Base-by-base conservation (phyloP, 2,113 vertebrate genomes). In the Rhizomys pruinosus region DNA sequence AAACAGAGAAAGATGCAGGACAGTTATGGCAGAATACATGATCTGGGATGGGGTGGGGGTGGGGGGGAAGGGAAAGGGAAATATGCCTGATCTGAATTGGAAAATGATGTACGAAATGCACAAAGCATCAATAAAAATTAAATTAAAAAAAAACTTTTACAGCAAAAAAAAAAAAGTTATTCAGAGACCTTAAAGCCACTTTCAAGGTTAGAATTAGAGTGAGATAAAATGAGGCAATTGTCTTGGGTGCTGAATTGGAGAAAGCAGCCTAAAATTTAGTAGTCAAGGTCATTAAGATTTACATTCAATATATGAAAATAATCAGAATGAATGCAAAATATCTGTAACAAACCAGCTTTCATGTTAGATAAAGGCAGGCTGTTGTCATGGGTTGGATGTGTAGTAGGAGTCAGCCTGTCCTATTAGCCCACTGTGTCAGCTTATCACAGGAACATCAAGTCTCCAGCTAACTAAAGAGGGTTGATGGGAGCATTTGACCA, bases 241-340 rank as follows among this genome's bases (percentile, higher is more conserved):
- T 16, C 23, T 88, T 0, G 13, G 34, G 11, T 47, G 13, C 5
- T 71, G 42, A 47, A 39, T 37, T n/a, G 47, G 80, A 88, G 22
- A 4, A 11, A 15, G 2, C 1, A 15, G 17, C 20, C 19, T 34
- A 76, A 88, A 90, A 13, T 32, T 89, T 7, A 69, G 27, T 20
- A 52, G 63, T 69, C 29, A 52, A 86, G 39, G 63, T 37, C 80
- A 59, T n/a, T 29, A 71, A 76, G 37, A 66, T 71, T 42, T 59
- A 69, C 90, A 82, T 27, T 88, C 37, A 66, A 1, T 91, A n/a
- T 88, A 17, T 64, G 42, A 85, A 73, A 39, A 73, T n/a, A 68
- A 17, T 71, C 13, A 69, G 69, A 94, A 57, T 59, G 7, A 88
- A 52, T 22, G n/a, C 22, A 78, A 57, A 86, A 44, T 92, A 79